Evolutionary conservation across 1,140 invertebrate genomes (phyloP).

Genomic region (Drosophila virilis): DNA sequence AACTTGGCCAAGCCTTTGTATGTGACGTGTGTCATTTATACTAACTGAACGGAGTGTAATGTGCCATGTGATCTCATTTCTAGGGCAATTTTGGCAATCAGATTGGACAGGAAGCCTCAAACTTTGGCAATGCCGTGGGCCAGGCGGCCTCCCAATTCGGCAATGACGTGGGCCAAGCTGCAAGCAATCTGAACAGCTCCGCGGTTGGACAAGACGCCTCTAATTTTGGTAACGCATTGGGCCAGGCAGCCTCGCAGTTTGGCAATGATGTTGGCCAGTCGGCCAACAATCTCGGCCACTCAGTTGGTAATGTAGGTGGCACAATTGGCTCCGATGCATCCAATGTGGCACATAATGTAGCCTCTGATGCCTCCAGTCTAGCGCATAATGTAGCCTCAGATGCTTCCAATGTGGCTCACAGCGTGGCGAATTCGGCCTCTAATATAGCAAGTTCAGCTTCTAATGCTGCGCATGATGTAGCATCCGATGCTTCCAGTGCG

Average conservation of each 20-base stretch:
- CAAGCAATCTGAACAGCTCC: slow-evolving; percentile 2
- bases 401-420: slow-evolving; percentile 4
- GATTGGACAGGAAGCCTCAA: slow-evolving; percentile 44
- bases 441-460: background rate
- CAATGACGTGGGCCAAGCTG: slow-evolving; percentile 6
- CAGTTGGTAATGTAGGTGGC: background rate
- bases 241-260: slow-evolving; percentile 12
- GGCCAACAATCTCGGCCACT: slow-evolving; percentile 26
- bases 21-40: background rate
- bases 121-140: slow-evolving; percentile 22
- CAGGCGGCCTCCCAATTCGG: slow-evolving; percentile 29
- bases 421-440: background rate
- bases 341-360: slow-evolving; percentile 2
- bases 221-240: background rate
- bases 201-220: slow-evolving; percentile 16
- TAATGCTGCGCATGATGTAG: slow-evolving; percentile 9
- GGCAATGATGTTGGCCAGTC: slow-evolving; percentile 20
- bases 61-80: background rate
- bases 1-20: slow-evolving; percentile 44
- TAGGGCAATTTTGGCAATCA: slow-evolving; percentile 41
- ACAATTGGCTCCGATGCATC: background rate
- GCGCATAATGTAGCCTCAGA: background rate
- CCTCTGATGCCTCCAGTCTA: background rate
- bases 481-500: background rate
- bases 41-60: background rate